These are phyloP conservation scores for Sceloporus undulatus DNA, from an alignment of 2,113 vertebrate genomes.

Conservation along the genomic window DNA sequence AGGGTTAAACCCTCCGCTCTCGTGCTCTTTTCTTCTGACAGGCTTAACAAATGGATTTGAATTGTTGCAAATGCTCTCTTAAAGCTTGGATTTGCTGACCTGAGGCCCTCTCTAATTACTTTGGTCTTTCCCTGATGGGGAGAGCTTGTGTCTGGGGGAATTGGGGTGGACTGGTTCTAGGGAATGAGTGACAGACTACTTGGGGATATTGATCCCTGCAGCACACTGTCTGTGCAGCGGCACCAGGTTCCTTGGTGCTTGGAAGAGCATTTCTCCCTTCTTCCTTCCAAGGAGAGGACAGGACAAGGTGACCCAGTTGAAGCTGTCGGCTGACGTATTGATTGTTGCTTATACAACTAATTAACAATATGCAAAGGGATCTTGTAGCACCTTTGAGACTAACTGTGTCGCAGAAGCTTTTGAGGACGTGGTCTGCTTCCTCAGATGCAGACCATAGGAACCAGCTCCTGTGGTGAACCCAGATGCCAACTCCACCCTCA, in stretches of 20 bases:
- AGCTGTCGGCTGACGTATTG: too few species aligned
- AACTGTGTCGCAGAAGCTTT: too few species aligned
- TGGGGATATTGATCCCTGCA: background rate
- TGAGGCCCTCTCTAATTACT: slow-evolving; percentile 12
- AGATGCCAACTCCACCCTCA: too few species aligned
- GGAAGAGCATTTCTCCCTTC: background rate
- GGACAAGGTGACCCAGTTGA: fast-evolving
- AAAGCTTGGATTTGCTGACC: fast-evolving
- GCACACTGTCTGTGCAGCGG: background rate
- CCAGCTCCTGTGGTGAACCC: too few species aligned
- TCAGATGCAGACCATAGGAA: too few species aligned
- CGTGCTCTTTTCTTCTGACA: background rate
- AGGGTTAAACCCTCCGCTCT: background rate
- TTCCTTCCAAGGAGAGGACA: background rate
- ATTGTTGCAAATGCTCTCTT: fast-evolving
- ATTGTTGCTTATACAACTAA: background rate
- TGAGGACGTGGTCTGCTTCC: too few species aligned
- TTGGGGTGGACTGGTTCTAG: background rate
- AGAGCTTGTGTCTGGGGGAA: background rate
- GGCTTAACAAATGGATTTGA: background rate
- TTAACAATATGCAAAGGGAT: background rate
- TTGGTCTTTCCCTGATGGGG: background rate
- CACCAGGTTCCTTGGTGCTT: fast-evolving
- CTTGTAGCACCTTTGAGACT: too few species aligned
- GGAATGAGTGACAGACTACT: background rate